Evolutionary conservation across 2,113 vertebrate species (phyloP), one percentile per base, ranked within the genome.

Genomic region (Mesembrinibis cayennensis): DNA sequence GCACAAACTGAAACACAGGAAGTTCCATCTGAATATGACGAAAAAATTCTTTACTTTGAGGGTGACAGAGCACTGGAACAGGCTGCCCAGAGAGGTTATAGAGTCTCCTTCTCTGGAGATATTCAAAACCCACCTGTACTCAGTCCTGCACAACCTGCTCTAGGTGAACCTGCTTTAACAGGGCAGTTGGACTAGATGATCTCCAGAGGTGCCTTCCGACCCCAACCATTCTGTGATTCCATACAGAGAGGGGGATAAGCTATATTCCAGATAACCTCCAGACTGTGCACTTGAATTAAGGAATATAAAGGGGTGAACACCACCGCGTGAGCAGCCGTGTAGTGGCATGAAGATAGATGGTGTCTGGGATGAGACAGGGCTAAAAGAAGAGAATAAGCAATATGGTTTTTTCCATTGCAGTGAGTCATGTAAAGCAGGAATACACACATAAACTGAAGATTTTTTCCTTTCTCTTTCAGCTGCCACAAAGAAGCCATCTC

Each of bases 281-380:
- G 58, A 73, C 56, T 58, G 20, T 69, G 78, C 70, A 53, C 61
- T 93, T 80, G 52, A 91, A 84, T 67, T 87, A 93, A 91, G 44
- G 47, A 85, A 47, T 52, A 76, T 49, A 59, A 76, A 38, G 58
- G 78, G 93, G 53, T 8, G 78, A 58, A 82, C 56, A 61, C 20
- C 12, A 55, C 32, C 0, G 0, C 4, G 3, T 1, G 16, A 91
- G 47, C 36, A 82, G 81, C 67, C 0, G 0, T 32, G 53, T 82
- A 79, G 53, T 42, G 45, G 66, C 90, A 82, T 38, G 53, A 96
- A 93, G 94, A 91, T 79, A 50, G 66, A 85, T 79, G 61, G 62
- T 53, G 62, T 55, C 87, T 94, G 55, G 87, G 42, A 72, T 50
- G 90, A 91, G 84, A 66, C 1, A 5, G 42, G 66, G 9, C 27